Evolutionary conservation across 1,140 invertebrate genomes (phyloP).

Genomic region (Cepaea nemoralis): DNA sequence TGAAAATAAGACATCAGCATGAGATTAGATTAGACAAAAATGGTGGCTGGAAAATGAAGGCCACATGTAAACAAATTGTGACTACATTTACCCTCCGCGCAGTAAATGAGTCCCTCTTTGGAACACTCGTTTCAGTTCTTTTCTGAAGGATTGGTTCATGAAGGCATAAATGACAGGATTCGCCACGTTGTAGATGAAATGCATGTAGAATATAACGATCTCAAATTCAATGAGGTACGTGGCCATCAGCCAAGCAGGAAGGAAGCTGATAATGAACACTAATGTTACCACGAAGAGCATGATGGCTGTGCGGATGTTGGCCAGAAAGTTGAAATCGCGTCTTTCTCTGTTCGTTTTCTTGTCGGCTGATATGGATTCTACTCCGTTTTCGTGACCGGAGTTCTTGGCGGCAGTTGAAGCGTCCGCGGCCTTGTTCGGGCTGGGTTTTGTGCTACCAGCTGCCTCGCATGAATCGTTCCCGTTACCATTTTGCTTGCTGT

Average conservation of each 20-base stretch:
- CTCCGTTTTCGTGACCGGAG: conserved; percentile 45
- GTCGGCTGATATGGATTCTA: conserved; percentile 22
- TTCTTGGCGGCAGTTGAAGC: conserved; percentile 28
- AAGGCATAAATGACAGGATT: conserved; percentile 71
- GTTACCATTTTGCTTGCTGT: background rate
- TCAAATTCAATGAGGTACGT: conserved; percentile 56
- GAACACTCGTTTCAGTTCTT: conserved; percentile 62
- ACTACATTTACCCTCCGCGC: background rate
- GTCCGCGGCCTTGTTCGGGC: background rate
- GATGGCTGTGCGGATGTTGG: conserved; percentile 69
- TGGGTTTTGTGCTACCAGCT: background rate
- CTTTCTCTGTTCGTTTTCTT: conserved; percentile 43
- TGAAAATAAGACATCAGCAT: background rate
- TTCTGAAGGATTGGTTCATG: conserved; percentile 69
- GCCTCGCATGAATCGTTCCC: background rate
- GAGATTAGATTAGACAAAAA: background rate
- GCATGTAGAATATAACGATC: conserved; percentile 66
- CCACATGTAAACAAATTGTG: background rate
- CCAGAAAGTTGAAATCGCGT: conserved; percentile 51
- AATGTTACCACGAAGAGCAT: conserved; percentile 68
- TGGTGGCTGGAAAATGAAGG: background rate
- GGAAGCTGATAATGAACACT: conserved; percentile 66
- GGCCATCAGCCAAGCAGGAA: conserved; percentile 66
- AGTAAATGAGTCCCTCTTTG: conserved; percentile 46
- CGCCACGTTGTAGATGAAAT: conserved; percentile 70